These are phyloP conservation scores for Mesembrinibis cayennensis DNA, from an alignment of 2,113 vertebrate species.

Conservation along the genomic window DNA sequence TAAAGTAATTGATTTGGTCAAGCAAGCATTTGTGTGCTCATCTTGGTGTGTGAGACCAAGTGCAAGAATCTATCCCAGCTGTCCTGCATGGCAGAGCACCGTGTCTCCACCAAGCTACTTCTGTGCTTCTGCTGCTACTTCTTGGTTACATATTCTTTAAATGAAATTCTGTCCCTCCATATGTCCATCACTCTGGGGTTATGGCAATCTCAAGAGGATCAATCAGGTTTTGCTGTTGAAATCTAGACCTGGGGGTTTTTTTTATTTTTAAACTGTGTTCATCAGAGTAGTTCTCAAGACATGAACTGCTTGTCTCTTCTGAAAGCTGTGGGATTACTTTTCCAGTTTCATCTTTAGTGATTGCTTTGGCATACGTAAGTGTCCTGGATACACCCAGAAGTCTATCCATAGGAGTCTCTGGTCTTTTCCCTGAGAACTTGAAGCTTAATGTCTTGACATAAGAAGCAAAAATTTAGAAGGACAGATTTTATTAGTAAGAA, in stretches of 20 bases:
- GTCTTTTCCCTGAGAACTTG: neutral
- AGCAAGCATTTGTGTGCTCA: neutral
- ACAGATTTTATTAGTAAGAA: neutral
- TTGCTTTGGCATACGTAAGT: neutral
- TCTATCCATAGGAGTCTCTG: neutral
- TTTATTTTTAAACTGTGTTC: neutral
- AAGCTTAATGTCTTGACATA: neutral
- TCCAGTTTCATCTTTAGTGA: neutral
- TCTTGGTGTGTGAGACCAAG: neutral
- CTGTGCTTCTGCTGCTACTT: neutral
- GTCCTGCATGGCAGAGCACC: neutral
- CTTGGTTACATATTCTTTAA: neutral
- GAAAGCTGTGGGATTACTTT: neutral
- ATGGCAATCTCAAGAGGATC: neutral
- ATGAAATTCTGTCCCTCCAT: neutral
- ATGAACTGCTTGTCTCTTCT: neutral
- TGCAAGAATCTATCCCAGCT: neutral
- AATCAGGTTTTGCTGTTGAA: neutral
- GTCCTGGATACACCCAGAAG: neutral
- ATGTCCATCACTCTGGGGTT: neutral
- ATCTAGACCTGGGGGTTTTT: neutral
- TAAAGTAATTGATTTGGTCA: neutral
- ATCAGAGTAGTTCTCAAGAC: neutral
- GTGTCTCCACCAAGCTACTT: neutral
- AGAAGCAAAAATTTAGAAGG: neutral